phyloP scores from a whole-genome alignment of 2,888 invertebrate species.

The Lysandra bellargus region DNA sequence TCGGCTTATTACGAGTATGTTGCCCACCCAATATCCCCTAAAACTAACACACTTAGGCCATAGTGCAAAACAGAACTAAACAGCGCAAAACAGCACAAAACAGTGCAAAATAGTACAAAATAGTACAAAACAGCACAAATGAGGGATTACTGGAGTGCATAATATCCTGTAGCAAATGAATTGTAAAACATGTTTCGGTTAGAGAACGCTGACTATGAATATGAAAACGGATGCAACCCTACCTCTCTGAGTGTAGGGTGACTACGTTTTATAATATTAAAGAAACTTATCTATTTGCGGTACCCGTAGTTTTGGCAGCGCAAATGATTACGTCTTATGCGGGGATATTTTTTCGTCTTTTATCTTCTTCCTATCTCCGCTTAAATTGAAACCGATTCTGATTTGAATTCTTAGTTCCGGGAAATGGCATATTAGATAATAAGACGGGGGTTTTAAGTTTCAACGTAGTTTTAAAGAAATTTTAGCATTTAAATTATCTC shows the following conservation, averaged over 20 bases:
- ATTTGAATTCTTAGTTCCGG: too few relatives aligned
- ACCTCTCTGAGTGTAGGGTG: slow-evolving; percentile 33
- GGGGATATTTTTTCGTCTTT: too few relatives aligned
- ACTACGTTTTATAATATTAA: background rate
- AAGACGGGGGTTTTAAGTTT: too few relatives aligned
- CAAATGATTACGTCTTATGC: too few relatives aligned
- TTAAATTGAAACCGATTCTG: too few relatives aligned
- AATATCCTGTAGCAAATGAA: slow-evolving; percentile 36
- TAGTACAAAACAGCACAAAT: slow-evolving; percentile 10
- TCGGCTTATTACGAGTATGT: too few relatives aligned
- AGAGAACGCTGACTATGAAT: slow-evolving; percentile 41
- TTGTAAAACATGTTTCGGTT: slow-evolving; percentile 41
- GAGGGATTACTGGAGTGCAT: slow-evolving; percentile 30
- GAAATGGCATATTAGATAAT: too few relatives aligned
- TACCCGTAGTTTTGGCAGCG: background rate
- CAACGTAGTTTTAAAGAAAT: too few relatives aligned
- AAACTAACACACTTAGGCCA: background rate
- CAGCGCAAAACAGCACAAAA: background rate
- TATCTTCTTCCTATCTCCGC: too few relatives aligned
- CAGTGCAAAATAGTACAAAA: background rate
- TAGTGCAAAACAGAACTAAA: too few relatives aligned
- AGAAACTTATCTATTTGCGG: background rate
- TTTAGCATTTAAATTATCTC: too few relatives aligned
- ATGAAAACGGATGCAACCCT: slow-evolving; percentile 40
- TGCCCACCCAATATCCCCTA: too few relatives aligned